Base-by-base conservation (phyloP, 1,140 invertebrate genomes). In the Mizuhopecten yessoensis region DNA sequence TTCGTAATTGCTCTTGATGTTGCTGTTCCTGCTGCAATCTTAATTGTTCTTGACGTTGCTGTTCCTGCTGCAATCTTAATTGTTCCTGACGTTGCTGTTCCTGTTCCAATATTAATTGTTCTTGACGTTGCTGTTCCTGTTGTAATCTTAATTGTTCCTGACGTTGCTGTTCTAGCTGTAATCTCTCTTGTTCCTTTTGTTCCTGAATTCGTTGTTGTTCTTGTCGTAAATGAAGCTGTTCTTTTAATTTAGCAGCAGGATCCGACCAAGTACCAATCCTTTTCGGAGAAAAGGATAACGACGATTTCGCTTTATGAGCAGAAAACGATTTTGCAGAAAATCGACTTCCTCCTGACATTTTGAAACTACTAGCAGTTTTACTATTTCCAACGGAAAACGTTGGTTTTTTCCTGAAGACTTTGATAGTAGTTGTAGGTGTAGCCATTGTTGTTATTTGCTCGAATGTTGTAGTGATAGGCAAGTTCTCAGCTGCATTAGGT, bases 291-390 rank as follows among this genome's bases (percentile, higher is more conserved):
- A 29, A 75, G 1, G n/a, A 75, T 17, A n/a, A 17, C n/a, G 57
- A n/a, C 11, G 57, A 75, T 75, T 29, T n/a, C n/a, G 57, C 9
- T 75, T 75, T 75, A 29, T n/a, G 57, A 29, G 57, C 57, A 29
- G 57, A 75, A 75, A 75, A 75, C 5, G 57, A 75, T 75, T 29
- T 75, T n/a, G 57, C 57, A 29, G 57, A 75, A 75, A 75, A 75
- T 29, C 57, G 1, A 7, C 23, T 29, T 5, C 57, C 57, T 75
- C 57, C 57, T 75, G 57, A 29, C 3, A 75, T 75, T 29, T 75
- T 75, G 57, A 75, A 75, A 7, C 57, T 75, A n/a, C 29, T 1
- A 29, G 57, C 23, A 5, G 57, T n/a, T 75, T 75, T 75, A 17
- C 23, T 75, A 29, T 75, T 75, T 5, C 57, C 57, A 1, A 75